phyloP scores from a whole-genome alignment of 1,140 invertebrate genomes.

The Zaprionus capensis region DNA sequence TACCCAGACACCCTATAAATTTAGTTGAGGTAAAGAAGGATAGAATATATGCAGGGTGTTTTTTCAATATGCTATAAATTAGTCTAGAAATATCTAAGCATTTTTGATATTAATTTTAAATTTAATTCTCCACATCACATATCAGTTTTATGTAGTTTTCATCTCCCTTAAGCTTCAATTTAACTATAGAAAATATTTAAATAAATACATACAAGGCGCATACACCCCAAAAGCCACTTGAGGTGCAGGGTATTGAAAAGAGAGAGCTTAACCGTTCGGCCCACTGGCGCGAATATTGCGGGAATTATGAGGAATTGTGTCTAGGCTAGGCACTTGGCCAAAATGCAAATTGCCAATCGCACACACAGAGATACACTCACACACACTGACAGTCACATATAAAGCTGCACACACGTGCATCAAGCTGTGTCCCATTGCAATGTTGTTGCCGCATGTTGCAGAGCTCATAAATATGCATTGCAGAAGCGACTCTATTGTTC shows the following conservation, averaged over 20 bases:
- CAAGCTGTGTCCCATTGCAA: constrained; percentile 26
- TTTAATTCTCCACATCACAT: too few relatives aligned
- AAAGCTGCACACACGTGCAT: not conserved
- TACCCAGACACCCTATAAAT: constrained; percentile 6
- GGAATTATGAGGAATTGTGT: constrained; percentile 77
- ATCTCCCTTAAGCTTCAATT: not conserved
- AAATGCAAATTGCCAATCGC: constrained; percentile 65
- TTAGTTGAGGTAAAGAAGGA: not conserved
- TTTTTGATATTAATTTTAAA: too few relatives aligned
- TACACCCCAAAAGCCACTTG: not conserved
- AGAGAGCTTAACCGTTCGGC: constrained; percentile 49
- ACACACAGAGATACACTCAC: constrained; percentile 10
- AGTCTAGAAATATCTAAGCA: not conserved
- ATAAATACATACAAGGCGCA: not conserved
- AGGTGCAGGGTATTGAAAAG: constrained; percentile 30
- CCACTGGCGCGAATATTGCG: constrained; percentile 37
- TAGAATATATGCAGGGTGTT: not conserved
- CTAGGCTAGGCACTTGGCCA: constrained; percentile 71
- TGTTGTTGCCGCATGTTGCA: constrained; percentile 33
- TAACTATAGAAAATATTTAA: not conserved
- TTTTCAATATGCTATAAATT: not conserved
- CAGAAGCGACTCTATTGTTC: constrained; percentile 57
- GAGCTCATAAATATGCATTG: constrained; percentile 75
- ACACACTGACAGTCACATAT: not conserved
- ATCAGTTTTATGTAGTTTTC: too few relatives aligned